Base-by-base conservation (phyloP, 2,888 invertebrate species). In the Frankliniella intonsa region DNA sequence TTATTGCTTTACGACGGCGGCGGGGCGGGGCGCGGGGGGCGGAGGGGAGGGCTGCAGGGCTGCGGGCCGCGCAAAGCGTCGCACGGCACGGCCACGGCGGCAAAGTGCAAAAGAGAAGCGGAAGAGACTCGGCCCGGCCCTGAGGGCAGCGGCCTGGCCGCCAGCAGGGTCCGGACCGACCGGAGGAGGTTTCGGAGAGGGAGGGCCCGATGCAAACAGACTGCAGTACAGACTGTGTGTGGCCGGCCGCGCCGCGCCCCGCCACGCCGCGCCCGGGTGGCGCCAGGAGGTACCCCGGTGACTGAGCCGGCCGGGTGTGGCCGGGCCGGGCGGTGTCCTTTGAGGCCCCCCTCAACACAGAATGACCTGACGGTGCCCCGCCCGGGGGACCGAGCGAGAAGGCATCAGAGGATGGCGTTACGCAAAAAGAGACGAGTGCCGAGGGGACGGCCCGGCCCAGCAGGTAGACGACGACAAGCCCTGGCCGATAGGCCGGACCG, bases 1-100 rank as follows among this genome's bases (percentile, higher is more conserved):
- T 76, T 76, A 76, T 76, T 76, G 69, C 69, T 76, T 76, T 76
- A 76, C 69, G 69, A 76, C 55, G 55, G 9, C 55, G 38, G 38
- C 55, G 55, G 55, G 51, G 51, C 10, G 12, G 51, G 12, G 51
- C 10, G 51, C 51, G 51, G 51, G 51, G 5, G 55, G 62, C 62
- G 14, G 62, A 7, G 12, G 14, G 62, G 62, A 10, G 62, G 62
- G 17, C 19, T 14, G 62, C 38, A 38, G 38, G 38, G 3, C 38
- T 38, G 38, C 38, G 38, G 38, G 38, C 38, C 5, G 38, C 38
- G 38, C 38, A 38, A 38, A 5, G 38, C 55, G 5, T 55, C 11
- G 55, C 55, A 10, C 11, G 12, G 17, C 55, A 14, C 12, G 55
- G 55, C 38, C 38, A 38, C 38, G 38, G 38, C 38, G 38, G 38